Evolutionary conservation across 2,113 vertebrate species (phyloP).

Genomic region (Lasiurus borealis): DNA sequence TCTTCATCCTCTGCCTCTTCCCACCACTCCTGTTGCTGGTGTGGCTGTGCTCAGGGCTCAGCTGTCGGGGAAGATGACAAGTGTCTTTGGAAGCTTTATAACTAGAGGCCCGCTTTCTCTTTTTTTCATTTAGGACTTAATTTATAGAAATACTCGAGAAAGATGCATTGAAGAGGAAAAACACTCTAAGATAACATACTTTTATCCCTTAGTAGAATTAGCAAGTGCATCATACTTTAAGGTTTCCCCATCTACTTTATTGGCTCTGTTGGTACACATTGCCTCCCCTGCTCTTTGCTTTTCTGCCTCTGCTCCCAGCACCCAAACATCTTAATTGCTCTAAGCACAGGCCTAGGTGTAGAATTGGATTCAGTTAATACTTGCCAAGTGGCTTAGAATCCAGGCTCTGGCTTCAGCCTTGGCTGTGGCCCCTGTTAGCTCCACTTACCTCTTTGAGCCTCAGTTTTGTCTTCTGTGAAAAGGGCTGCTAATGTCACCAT

Average conservation of each 20-base stretch:
- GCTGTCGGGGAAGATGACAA: background rate
- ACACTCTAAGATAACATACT: background rate
- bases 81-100: background rate
- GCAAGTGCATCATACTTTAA: background rate
- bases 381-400: background rate
- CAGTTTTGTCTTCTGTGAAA: constrained; percentile 1
- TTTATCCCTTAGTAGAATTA: background rate
- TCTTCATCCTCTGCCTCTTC: background rate
- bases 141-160: constrained; percentile 13
- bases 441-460: background rate
- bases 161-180: background rate
- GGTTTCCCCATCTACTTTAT: background rate
- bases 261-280: background rate
- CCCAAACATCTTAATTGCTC: background rate
- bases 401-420: background rate
- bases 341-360: background rate
- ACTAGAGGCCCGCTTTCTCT: background rate
- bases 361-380: background rate
- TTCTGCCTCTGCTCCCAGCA: background rate
- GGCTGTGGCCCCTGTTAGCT: background rate
- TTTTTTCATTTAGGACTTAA: background rate
- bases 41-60: background rate
- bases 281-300: background rate
- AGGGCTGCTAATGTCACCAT: background rate
- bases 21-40: background rate